Percentiles rank a stretch among this genome's conserved stretches.
Evolutionary conservation across 1,140 invertebrate genomes (phyloP).

Genomic region (Notospermus geniculatus): DNA sequence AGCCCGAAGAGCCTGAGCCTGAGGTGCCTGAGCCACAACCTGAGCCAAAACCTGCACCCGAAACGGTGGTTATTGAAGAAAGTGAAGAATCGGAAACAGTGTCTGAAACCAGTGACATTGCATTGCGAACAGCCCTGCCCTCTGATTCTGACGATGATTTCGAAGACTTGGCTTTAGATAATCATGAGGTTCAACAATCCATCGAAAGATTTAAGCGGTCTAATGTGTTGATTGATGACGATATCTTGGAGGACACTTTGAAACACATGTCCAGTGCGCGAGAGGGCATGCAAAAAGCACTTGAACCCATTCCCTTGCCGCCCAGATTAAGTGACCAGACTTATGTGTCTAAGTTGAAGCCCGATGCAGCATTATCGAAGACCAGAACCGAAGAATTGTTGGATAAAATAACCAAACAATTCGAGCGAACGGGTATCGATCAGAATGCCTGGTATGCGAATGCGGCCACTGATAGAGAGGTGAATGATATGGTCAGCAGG

Average conservation of each 20-base stretch:
- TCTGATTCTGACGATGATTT: conserved; percentile 8
- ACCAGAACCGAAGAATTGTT: neutral
- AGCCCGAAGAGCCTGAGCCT: conserved; percentile 1
- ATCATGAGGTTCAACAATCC: neutral
- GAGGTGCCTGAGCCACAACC: neutral
- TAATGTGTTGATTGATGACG: conserved; percentile 5
- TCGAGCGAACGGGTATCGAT: neutral
- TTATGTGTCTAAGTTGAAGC: too few relatives aligned
- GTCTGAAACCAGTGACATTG: conserved; percentile 7
- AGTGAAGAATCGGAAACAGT: neutral
- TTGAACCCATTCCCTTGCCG: neutral
- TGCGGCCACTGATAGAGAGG: neutral
- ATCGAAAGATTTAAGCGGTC: neutral
- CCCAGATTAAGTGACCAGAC: too few relatives aligned
- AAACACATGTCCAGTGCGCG: neutral
- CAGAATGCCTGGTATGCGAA: neutral
- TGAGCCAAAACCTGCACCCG: neutral
- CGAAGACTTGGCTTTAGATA: neutral
- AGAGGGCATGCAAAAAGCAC: neutral
- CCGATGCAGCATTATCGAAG: neutral
- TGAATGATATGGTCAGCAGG: conserved; percentile 4
- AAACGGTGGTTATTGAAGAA: neutral
- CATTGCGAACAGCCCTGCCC: conserved; percentile 3
- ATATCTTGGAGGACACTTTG: conserved; percentile 1
- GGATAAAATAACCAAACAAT: conserved; percentile 5